phyloP scores from a whole-genome alignment of 2,113 vertebrate species.

The Chionodraco myersi region DNA sequence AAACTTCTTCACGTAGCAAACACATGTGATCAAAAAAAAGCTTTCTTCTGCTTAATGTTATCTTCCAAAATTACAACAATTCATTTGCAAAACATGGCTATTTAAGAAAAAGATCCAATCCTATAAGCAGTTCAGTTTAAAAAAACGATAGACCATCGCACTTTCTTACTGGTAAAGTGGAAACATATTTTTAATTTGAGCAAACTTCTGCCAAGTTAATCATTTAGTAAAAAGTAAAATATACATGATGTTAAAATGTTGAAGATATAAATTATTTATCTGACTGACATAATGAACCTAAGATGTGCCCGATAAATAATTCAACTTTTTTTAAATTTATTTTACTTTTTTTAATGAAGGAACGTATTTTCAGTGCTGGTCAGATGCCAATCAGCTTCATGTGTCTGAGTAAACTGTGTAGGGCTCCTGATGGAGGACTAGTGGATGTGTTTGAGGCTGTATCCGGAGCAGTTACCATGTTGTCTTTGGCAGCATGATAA shows the following conservation, averaged over 20 bases:
- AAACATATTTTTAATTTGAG: background rate
- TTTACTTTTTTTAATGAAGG: background rate
- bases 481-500: constrained; percentile 47
- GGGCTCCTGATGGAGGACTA: constrained; percentile 18
- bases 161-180: background rate
- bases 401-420: constrained; percentile 8
- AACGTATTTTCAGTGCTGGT: background rate
- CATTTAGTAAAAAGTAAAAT: background rate
- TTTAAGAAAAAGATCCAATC: no score
- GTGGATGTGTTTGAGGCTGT: constrained; percentile 22
- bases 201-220: background rate
- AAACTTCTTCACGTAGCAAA: background rate
- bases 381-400: background rate
- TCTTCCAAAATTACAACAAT: background rate
- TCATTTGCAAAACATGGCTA: no score
- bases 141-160: background rate
- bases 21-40: background rate
- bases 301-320: constrained; percentile 19
- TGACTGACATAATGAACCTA: background rate
- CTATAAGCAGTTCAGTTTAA: no score
- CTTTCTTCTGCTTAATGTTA: background rate
- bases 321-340: background rate
- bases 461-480: constrained; percentile 30
- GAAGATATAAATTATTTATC: constrained; percentile 6
- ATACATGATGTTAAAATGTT: constrained; percentile 5